Percentiles rank a stretch among this genome's conserved stretches.
phyloP scores from a whole-genome alignment of 92 coral and sea anemone species.

The Porites lobata region DNA sequence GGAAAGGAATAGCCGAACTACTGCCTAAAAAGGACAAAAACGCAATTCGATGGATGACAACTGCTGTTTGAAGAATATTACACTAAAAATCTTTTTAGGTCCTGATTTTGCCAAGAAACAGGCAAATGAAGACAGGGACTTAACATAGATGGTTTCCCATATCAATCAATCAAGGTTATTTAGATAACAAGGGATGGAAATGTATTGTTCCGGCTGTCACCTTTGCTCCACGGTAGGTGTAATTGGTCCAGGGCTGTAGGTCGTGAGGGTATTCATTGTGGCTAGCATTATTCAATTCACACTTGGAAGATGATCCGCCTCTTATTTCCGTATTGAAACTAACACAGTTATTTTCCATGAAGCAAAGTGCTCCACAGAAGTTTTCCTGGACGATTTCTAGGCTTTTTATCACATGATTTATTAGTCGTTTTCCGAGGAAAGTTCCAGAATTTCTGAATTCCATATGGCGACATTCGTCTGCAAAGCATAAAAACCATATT shows the following conservation, averaged over 20 bases:
- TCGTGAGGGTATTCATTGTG: constrained; percentile 12
- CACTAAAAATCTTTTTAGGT: no score
- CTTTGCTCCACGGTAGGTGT: constrained; percentile 16
- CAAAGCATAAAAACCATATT: background rate
- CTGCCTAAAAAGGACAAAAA: no score
- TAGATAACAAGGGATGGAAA: no score
- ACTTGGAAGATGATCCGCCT: background rate
- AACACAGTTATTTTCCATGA: constrained; percentile 38
- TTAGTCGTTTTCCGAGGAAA: background rate
- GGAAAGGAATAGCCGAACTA: no score
- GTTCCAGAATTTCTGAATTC: background rate
- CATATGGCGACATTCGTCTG: constrained; percentile 25
- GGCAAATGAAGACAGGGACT: no score
- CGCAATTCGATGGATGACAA: no score
- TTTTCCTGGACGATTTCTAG: background rate
- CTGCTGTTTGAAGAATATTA: no score
- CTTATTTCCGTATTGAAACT: constrained; percentile 4
- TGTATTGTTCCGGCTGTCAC: background rate
- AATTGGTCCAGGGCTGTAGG: background rate
- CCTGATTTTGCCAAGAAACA: no score
- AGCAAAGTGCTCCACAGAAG: constrained; percentile 33
- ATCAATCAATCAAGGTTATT: no score
- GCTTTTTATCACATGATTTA: constrained; percentile 14
- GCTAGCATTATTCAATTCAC: constrained; percentile 31
- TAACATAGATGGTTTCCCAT: no score